phyloP scores from a whole-genome alignment of 2,113 vertebrate species.

The Eleginops maclovinus region DNA sequence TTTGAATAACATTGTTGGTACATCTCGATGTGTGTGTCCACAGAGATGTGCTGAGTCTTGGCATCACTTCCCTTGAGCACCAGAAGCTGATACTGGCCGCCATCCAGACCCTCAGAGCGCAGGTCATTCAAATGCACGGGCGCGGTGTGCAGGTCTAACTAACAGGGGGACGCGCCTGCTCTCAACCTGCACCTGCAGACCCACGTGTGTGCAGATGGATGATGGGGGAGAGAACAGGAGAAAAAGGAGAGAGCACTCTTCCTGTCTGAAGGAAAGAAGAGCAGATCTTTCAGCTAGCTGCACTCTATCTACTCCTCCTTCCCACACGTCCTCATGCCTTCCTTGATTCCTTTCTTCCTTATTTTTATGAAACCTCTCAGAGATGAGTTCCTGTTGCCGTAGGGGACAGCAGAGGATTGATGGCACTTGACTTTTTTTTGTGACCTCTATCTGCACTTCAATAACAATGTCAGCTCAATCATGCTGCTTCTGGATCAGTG shows the following conservation, averaged over 20 bases:
- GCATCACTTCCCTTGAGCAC: constrained; percentile 90
- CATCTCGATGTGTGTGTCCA: constrained; percentile 6
- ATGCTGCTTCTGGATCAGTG: constrained; percentile 44
- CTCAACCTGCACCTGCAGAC: constrained; percentile 6
- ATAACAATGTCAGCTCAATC: constrained; percentile 24
- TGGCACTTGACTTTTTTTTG: constrained; percentile 53
- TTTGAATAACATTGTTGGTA: no score
- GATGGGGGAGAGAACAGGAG: constrained; percentile 15
- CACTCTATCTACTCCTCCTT: constrained; percentile 55
- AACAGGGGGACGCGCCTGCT: not conserved
- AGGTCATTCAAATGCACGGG: constrained; percentile 94
- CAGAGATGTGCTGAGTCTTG: constrained; percentile 93
- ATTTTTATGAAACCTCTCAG: constrained; percentile 22
- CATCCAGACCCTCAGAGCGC: constrained; percentile 90
- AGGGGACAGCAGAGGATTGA: constrained; percentile 46
- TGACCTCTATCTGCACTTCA: constrained; percentile 65
- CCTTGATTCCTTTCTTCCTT: constrained; percentile 56
- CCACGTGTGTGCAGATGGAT: constrained; percentile 1
- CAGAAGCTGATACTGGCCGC: constrained; percentile 91
- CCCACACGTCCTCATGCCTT: constrained; percentile 60
- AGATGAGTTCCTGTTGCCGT: constrained; percentile 18
- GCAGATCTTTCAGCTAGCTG: constrained; percentile 40
- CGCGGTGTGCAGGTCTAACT: constrained; percentile 92
- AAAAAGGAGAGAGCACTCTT: constrained; percentile 43
- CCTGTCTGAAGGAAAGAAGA: constrained; percentile 42